A percentile compares a stretch with the other conserved stretches of the same genome.
Conservation (phyloP, 2,797 vertebrate species). For the Coracias cyanogaster region DNA sequence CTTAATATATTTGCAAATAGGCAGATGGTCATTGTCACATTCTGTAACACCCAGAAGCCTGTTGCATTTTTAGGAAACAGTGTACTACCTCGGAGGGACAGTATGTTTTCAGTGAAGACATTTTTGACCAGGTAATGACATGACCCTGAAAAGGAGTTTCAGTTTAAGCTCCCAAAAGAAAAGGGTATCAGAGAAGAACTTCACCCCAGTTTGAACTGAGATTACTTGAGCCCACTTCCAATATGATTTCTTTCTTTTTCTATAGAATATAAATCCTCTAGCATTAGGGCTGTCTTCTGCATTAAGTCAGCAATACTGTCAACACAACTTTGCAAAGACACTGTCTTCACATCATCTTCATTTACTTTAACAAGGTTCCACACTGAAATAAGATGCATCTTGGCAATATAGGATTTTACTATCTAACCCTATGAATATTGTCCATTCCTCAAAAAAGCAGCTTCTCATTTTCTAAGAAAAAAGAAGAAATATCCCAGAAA, state of each 20-base stretch:
- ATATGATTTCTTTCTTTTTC: background rate
- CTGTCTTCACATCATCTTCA: background rate
- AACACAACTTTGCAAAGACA: background rate
- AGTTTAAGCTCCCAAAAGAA: background rate
- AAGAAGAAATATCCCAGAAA: background rate
- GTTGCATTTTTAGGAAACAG: background rate
- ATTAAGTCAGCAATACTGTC: background rate
- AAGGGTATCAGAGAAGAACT: background rate
- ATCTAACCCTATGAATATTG: background rate
- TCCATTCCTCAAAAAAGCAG: background rate
- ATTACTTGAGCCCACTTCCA: background rate
- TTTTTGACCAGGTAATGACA: background rate
- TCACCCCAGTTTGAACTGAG: background rate
- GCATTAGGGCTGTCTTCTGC: background rate
- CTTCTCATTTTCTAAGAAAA: background rate
- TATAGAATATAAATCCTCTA: background rate
- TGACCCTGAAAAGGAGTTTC: background rate
- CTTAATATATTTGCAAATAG: background rate
- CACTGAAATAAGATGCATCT: background rate
- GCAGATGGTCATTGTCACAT: background rate
- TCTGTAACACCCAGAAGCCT: background rate
- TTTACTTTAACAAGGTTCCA: background rate
- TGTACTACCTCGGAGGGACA: background rate
- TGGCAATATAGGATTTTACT: background rate
- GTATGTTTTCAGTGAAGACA: background rate